A percentile compares a stretch with the other conserved stretches of the same genome.
phyloP scores from a whole-genome alignment of 2,113 vertebrate genomes.

The Rhinogobius similis region DNA sequence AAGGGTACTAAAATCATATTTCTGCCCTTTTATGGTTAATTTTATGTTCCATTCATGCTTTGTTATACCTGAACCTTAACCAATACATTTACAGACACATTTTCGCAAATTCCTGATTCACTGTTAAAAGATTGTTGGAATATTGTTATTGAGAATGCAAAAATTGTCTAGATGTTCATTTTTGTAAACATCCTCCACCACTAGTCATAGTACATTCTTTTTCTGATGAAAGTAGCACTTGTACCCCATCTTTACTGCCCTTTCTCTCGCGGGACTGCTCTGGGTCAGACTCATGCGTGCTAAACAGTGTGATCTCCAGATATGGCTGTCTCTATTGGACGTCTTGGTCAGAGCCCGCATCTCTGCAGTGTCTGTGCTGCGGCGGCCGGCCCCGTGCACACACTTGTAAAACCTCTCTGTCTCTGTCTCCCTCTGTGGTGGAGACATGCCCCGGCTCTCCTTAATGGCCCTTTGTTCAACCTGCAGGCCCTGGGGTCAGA shows the following conservation, averaged over 20 bases:
- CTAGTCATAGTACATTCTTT: background rate
- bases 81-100: too few species aligned
- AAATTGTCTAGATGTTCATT: too few species aligned
- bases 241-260: background rate
- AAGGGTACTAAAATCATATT: too few species aligned
- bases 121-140: too few species aligned
- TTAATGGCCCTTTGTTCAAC: conserved; percentile 81
- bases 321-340: background rate
- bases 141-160: too few species aligned
- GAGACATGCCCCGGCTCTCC: conserved; percentile 55
- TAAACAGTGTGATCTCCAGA: background rate
- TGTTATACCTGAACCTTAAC: too few species aligned
- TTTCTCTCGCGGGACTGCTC: background rate
- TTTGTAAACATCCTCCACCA: too few species aligned
- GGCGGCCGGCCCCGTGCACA: conserved; percentile 45
- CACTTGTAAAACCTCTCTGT: conserved; percentile 52
- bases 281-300: background rate
- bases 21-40: too few species aligned
- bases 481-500: conserved; percentile 74
- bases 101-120: too few species aligned
- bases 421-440: conserved; percentile 47
- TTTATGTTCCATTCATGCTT: too few species aligned
- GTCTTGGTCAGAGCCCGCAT: background rate
- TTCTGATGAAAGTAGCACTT: too few species aligned
- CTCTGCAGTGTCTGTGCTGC: background rate